Conservation (phyloP, 2,113 vertebrate genomes). For the Lasiurus borealis region DNA sequence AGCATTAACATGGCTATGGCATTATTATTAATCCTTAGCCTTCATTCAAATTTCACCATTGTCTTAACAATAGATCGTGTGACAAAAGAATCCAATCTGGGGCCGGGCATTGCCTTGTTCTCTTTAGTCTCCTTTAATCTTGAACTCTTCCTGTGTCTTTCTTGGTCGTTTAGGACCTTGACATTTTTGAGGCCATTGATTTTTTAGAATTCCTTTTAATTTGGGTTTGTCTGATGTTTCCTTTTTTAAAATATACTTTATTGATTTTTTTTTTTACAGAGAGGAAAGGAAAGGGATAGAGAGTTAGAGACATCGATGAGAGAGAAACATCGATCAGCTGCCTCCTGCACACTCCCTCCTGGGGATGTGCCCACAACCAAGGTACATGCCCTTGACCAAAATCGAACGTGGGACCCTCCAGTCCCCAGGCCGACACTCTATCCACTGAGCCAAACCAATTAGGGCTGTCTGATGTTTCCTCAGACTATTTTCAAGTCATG, state of each 20-base stretch:
- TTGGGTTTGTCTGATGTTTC: conserved; percentile 24
- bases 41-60: not conserved
- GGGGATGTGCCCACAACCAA: too few species aligned
- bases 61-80: not conserved
- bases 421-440: too few species aligned
- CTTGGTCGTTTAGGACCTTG: not conserved
- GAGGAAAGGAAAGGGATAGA: too few species aligned
- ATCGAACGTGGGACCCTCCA: too few species aligned
- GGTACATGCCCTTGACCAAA: too few species aligned
- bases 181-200: not conserved
- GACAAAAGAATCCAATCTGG: not conserved
- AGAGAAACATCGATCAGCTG: too few species aligned
- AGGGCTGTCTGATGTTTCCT: not conserved
- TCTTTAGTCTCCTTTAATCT: not conserved
- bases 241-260: not conserved
- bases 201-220: not conserved
- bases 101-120: not conserved
- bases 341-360: too few species aligned
- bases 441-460: too few species aligned
- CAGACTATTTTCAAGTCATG: not conserved
- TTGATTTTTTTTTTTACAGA: too few species aligned
- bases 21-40: not conserved
- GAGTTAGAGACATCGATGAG: too few species aligned
- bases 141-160: not conserved
- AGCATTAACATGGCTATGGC: not conserved